These are phyloP conservation scores for Willisornis vidua DNA, from an alignment of 2,113 vertebrate species.

Conservation along the genomic window DNA sequence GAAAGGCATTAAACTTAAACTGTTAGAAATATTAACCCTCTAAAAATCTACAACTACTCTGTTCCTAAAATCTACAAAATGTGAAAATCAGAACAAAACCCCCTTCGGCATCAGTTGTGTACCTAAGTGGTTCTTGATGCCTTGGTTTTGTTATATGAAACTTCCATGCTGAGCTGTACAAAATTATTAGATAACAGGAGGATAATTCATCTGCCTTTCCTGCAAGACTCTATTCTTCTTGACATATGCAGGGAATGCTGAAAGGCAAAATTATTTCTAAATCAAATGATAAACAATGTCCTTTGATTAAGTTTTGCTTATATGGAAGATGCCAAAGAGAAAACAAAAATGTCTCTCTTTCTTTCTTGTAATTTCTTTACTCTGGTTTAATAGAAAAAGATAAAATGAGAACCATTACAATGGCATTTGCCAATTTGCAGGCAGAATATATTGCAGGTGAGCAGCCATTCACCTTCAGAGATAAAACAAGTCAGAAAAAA, in stretches of 20 bases:
- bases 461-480: conserved; percentile 33
- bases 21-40: no score
- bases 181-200: conserved; percentile 21
- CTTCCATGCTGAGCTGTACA: not conserved
- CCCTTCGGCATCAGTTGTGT: not conserved
- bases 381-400: conserved; percentile 42
- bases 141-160: not conserved
- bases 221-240: not conserved
- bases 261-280: conserved; percentile 47
- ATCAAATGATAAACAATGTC: conserved; percentile 30
- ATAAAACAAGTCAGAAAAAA: conserved; percentile 9
- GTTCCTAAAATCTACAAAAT: no score
- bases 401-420: conserved; percentile 46
- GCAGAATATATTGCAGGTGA: conserved; percentile 39
- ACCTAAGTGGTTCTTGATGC: not conserved
- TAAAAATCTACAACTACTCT: no score
- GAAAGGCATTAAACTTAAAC: no score
- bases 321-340: not conserved
- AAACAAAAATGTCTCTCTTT: not conserved
- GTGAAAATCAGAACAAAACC: no score
- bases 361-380: conserved; percentile 7
- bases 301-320: not conserved
- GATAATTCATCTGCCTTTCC: not conserved
- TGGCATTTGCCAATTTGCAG: conserved; percentile 35
- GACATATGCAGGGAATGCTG: not conserved